These are phyloP conservation scores for Pangasianodon gigas DNA, from an alignment of 2,113 vertebrate genomes.

Conservation along the genomic window DNA sequence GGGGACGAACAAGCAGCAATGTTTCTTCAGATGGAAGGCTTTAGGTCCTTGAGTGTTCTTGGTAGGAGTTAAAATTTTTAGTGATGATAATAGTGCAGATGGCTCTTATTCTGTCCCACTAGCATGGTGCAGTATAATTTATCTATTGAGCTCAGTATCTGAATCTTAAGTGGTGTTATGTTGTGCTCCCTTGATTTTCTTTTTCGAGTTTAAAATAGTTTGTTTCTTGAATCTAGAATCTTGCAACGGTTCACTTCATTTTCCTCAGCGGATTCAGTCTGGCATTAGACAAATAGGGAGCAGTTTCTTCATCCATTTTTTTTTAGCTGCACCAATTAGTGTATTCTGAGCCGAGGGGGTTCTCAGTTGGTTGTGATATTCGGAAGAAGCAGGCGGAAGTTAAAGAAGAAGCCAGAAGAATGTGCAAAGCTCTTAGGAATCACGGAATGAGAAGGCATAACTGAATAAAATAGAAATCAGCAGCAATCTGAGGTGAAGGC, in stretches of 20 bases:
- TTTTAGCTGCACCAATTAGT: not conserved
- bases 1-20: not conserved
- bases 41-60: not conserved
- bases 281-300: conserved; percentile 5
- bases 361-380: not conserved
- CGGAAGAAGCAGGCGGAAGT: conserved; percentile 2
- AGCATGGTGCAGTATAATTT: not conserved
- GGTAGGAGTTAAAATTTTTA: not conserved
- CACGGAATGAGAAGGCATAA: not conserved
- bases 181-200: not conserved
- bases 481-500: conserved; percentile 1
- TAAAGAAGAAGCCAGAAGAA: conserved; percentile 2
- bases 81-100: conserved; percentile 41
- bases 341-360: not conserved
- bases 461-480: not conserved
- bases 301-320: not conserved
- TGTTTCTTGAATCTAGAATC: not conserved
- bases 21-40: conserved; percentile 1
- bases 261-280: conserved; percentile 11
- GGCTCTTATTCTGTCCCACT: conserved; percentile 26
- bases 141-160: not conserved
- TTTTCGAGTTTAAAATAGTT: conserved; percentile 11
- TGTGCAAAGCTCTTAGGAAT: conserved; percentile 7
- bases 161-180: not conserved
- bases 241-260: conserved; percentile 2